A percentile compares a stretch with the other conserved stretches of the same genome.
phyloP scores from a whole-genome alignment of 2,797 vertebrate species.

The Acrossocheilus wenchowensis region DNA sequence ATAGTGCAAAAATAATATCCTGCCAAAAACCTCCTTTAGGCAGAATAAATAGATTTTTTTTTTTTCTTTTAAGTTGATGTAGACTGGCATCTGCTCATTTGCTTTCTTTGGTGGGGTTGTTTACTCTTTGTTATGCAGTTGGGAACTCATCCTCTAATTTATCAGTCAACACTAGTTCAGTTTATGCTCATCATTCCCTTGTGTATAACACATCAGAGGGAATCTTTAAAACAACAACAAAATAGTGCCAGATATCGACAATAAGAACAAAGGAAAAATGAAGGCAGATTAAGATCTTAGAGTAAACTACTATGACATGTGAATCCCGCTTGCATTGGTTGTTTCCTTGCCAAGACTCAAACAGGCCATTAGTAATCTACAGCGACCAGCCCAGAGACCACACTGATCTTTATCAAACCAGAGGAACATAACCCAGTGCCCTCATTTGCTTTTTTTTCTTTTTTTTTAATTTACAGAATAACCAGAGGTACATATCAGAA shows the following conservation, averaged over 20 bases:
- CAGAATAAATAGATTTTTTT: background rate
- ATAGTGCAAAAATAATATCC: background rate
- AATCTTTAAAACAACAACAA: background rate
- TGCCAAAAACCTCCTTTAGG: background rate
- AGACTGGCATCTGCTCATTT: background rate
- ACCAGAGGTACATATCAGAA: too few relatives aligned
- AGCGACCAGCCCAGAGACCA: background rate
- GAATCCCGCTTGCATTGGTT: background rate
- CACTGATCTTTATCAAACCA: conserved; percentile 1
- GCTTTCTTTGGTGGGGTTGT: background rate
- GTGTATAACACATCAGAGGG: background rate
- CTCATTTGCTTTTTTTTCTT: background rate
- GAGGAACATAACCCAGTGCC: background rate
- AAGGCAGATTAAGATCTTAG: conserved; percentile 3
- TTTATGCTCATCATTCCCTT: background rate
- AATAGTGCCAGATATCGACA: background rate
- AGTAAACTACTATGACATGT: background rate
- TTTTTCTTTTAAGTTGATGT: too few relatives aligned
- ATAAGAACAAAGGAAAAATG: background rate
- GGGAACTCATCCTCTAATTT: background rate
- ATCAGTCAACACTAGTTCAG: background rate
- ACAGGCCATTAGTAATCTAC: conserved; percentile 1
- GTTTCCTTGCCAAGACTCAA: conserved; percentile 16
- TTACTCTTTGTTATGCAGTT: background rate
- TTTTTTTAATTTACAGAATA: too few relatives aligned